A percentile compares a stretch with the other conserved stretches of the same genome.
Conservation (phyloP, 2,888 invertebrate genomes). For the Selenia dentaria region DNA sequence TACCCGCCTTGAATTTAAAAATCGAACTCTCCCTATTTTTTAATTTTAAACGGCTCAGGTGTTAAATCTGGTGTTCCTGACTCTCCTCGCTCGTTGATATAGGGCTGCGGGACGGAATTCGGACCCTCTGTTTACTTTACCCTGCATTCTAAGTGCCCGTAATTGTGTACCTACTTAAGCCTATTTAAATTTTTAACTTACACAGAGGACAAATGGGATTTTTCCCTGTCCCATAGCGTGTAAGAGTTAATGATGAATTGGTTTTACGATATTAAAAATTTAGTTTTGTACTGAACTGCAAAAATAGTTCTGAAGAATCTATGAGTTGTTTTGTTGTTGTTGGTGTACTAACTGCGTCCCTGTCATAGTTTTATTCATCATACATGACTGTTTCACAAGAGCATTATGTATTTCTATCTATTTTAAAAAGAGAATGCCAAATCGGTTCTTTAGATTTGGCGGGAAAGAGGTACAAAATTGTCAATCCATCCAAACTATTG, state of each 20-base stretch:
- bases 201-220: constrained; percentile 34
- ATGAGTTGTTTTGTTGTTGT: too few relatives aligned
- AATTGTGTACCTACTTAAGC: constrained; percentile 63
- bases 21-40: constrained; percentile 27
- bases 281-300: too few relatives aligned
- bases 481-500: too few relatives aligned
- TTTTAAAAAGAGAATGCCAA: too few relatives aligned
- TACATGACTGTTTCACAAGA: too few relatives aligned
- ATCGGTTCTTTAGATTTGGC: too few relatives aligned
- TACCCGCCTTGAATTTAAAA: constrained; percentile 9
- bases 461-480: too few relatives aligned
- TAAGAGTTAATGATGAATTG: constrained; percentile 24
- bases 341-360: too few relatives aligned
- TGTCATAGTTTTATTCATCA: too few relatives aligned
- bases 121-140: constrained; percentile 62
- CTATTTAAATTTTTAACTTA: constrained; percentile 51
- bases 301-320: too few relatives aligned
- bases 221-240: constrained; percentile 25
- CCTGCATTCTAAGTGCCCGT: constrained; percentile 55
- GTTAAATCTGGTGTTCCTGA: constrained; percentile 57
- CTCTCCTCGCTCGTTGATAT: constrained; percentile 71
- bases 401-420: too few relatives aligned
- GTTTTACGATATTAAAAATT: neutral
- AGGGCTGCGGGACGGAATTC: constrained; percentile 47
- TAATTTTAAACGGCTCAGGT: constrained; percentile 60